phyloP scores from a whole-genome alignment of 2,797 vertebrate genomes.

The Urosaurus nigricauda region DNA sequence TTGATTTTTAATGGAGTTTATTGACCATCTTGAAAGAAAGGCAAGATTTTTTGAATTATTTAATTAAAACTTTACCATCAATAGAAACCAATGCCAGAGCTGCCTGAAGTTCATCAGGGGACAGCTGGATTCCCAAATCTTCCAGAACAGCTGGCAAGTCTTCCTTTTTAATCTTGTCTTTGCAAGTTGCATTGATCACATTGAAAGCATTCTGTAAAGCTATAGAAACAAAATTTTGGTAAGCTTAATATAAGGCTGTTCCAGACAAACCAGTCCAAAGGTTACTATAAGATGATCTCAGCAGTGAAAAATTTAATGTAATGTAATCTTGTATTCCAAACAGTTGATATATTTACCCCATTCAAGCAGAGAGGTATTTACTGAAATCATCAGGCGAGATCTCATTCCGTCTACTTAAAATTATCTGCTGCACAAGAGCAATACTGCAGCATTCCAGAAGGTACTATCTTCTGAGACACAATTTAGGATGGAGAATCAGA shows the following conservation, averaged over 20 bases:
- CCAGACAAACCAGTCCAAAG: background rate
- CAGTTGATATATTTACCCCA: background rate
- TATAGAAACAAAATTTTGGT: background rate
- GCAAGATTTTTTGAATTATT: background rate
- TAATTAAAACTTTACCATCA: conserved; percentile 57
- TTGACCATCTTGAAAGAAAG: background rate
- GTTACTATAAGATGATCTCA: background rate
- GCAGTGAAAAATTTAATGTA: background rate
- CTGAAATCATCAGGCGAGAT: background rate
- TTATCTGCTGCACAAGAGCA: background rate
- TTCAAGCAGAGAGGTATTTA: background rate
- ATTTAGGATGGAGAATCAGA: background rate
- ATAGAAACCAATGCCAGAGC: conserved; percentile 19
- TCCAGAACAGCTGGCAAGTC: conserved; percentile 38
- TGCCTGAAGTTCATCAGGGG: conserved; percentile 15
- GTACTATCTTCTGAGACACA: background rate
- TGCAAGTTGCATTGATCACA: conserved; percentile 8
- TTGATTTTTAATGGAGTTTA: background rate
- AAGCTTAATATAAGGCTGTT: background rate
- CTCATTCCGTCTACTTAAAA: background rate
- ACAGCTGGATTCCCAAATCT: conserved; percentile 46
- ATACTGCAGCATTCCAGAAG: background rate
- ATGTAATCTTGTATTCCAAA: background rate
- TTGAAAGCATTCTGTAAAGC: conserved; percentile 27
- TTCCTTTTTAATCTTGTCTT: conserved; percentile 45